Evolutionary conservation across 2,113 vertebrate genomes (phyloP).

Genomic region (Calyptomena viridis): DNA sequence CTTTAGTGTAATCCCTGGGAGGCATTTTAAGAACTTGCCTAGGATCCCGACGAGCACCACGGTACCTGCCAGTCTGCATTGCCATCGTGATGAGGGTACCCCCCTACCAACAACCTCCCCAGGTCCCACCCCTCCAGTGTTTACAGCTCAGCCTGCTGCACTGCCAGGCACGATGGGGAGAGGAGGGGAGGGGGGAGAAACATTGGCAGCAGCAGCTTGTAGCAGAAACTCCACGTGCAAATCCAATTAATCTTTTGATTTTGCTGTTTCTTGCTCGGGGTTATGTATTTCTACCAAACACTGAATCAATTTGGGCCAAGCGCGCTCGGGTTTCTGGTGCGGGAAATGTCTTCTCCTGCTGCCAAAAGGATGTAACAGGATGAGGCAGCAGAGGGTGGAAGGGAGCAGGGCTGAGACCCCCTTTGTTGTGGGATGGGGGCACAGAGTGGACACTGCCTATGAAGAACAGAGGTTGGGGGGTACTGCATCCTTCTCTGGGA

Average conservation of each 20-base stretch:
- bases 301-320: constrained; percentile 10
- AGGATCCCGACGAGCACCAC: background rate
- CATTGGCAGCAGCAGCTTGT: background rate
- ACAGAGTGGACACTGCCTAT: fast-evolving
- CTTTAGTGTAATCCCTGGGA: constrained; percentile 35
- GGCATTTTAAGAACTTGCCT: background rate
- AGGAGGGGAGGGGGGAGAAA: background rate
- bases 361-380: background rate
- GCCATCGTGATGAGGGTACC: background rate
- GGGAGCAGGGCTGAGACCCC: background rate
- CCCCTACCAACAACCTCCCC: background rate
- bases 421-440: fast-evolving
- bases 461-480: fast-evolving
- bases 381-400: background rate
- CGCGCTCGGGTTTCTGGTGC: fast-evolving
- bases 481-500: background rate
- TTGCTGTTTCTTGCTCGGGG: constrained; percentile 16
- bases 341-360: background rate
- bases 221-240: constrained; percentile 20
- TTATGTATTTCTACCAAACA: constrained; percentile 51
- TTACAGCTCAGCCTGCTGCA: background rate
- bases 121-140: background rate
- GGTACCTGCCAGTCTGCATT: background rate
- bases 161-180: background rate
- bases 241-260: constrained; percentile 63